Evolutionary conservation across 2,797 vertebrate species (phyloP), one percentile per base, ranked within the genome.

Genomic region (Aulostomus chinensis): DNA sequence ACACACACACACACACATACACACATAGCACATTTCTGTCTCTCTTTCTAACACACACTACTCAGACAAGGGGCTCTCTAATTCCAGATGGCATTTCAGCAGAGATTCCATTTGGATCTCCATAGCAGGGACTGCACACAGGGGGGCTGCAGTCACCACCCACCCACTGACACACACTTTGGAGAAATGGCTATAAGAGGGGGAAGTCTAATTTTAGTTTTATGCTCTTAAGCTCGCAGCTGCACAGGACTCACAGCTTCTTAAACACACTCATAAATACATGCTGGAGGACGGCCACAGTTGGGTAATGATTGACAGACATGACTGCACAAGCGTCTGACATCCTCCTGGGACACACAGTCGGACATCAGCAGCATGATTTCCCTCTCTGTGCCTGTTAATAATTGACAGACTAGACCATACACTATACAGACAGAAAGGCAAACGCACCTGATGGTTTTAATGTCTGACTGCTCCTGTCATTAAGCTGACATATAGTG

Each of bases 21-120:
- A 40, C 54, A 36, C 54, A 32, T n/a, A n/a, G n/a, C n/a, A n/a
- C n/a, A n/a, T n/a, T n/a, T n/a, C n/a, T 22, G 4, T 22, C 21
- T 22, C 4, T 22, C 21, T 22, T 4, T 22, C 21, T 22, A 56
- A 66, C 39, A 59, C 57, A 56, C 45, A 53, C 37, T 25, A 38
- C 34, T n/a, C 46, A 73, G 63, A 85, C 77, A 81, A 73, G 71
- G 65, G 70, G 46, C 67, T 78, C 80, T 89, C 83, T 90, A 80
- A 91, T 88, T 85, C 82, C 60, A 46, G 65, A 56, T 87, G 86
- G 81, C 76, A 85, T 87, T 89, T 86, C 64, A 80, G 78, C 32
- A 45, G 47, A 85, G 77, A 88, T 81, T 86, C 80, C 77, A 61
- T 58, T 68, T 52, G 67, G 68, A 80, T 85, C 85, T 88, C 84